phyloP scores from a whole-genome alignment of 2,888 invertebrate genomes.

The Melanotus villosus region DNA sequence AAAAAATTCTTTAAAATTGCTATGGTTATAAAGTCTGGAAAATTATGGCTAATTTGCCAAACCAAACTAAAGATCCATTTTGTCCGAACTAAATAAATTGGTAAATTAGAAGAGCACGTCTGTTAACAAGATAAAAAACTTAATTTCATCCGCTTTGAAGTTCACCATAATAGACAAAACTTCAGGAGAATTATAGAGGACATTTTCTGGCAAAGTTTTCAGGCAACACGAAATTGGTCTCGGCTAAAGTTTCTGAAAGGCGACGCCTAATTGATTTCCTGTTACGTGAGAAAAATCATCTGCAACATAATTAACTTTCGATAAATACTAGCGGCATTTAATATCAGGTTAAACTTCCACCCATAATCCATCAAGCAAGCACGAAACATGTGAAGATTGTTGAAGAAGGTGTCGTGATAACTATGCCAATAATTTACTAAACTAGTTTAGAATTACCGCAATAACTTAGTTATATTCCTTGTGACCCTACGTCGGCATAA shows the following conservation, averaged over 20 bases:
- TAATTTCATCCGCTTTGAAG: too few relatives aligned
- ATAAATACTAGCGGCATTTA: slow-evolving; percentile 11
- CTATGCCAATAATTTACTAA: slow-evolving; percentile 22
- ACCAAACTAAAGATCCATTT: too few relatives aligned
- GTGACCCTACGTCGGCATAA: slow-evolving; percentile 6
- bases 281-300: slow-evolving; percentile 25
- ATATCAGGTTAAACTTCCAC: not conserved
- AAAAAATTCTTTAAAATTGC: too few relatives aligned
- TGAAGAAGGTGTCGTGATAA: slow-evolving; percentile 15
- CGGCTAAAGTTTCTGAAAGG: not conserved
- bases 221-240: not conserved
- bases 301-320: slow-evolving; percentile 9
- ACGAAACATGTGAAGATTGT: not conserved
- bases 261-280: slow-evolving; percentile 16
- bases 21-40: too few relatives aligned
- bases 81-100: too few relatives aligned
- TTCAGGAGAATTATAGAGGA: too few relatives aligned
- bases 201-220: too few relatives aligned
- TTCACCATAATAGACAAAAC: not conserved
- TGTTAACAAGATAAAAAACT: too few relatives aligned
- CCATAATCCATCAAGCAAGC: slow-evolving; percentile 8
- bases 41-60: too few relatives aligned
- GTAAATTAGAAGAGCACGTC: too few relatives aligned
- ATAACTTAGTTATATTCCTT: slow-evolving; percentile 6
- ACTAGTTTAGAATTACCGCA: slow-evolving; percentile 13